Base-by-base conservation (phyloP, 2,888 invertebrate genomes). In the Pharmacophagus antenor region DNA sequence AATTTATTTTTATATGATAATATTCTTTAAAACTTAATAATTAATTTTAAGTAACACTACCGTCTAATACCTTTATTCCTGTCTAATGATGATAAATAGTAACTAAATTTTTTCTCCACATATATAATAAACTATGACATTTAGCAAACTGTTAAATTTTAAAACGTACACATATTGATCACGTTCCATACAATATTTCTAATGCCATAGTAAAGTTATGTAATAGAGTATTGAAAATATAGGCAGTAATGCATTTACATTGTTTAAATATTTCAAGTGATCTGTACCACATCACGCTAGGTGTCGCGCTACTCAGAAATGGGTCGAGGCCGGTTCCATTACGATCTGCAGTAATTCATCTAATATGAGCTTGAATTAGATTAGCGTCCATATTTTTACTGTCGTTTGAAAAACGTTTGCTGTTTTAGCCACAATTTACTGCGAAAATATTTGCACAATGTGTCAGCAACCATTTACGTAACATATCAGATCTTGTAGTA, bases 301-400 rank as follows among this genome's bases (percentile, higher is more conserved):
- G 73, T 81, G 79, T 76, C 76, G 67, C 73, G 68, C 65, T 70
- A 64, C 67, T 23, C 54, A 57, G 68, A 85, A 81, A 83, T 77
- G 66, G 87, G 88, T 83, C 86, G 85, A 88, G 88, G 87, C 71
- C 79, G 75, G 62, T 65, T 77, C 69, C 70, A 73, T 78, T 73
- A 72, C 66, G 76, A 77, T 74, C 76, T 77, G 77, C 73, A 74
- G 72, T 68, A 70, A 70, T 63, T 50, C 50, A 31, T 37, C 37
- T 23, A 23, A 55, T 55, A 65, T 63, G 63, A 69, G 68, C 68
- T 68, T 58, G 62, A 70, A 70, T 70, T 70, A 71, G 71, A 70
- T 69, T 63, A 69, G 68, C 69, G 54, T 22, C 47, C 21, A 31
- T 5, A 23, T 41, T 52, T 53, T 41, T 47, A 46, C 31, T 12